Percentiles rank a stretch among this genome's conserved stretches.
These are phyloP conservation scores for Sorex fumeus DNA, from an alignment of 2,113 vertebrate species.

Conservation along the genomic window DNA sequence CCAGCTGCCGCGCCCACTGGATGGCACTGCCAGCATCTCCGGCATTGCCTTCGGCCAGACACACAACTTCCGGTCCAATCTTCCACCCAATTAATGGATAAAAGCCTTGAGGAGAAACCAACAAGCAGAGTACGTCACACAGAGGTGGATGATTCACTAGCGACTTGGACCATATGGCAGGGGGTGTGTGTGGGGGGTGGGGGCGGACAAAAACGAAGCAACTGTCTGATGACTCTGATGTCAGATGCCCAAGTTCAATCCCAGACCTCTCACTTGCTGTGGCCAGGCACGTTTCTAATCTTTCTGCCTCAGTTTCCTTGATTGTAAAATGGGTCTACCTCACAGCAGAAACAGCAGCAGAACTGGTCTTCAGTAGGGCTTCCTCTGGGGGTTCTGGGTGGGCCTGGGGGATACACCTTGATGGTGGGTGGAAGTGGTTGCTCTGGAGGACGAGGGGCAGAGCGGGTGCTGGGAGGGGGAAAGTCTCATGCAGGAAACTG, in stretches of 20 bases:
- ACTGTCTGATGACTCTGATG: neutral
- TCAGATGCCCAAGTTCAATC: neutral
- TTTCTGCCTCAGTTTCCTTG: neutral
- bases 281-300: neutral
- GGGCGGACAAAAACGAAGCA: too few species aligned
- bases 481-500: too few species aligned
- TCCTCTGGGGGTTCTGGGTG: too few species aligned
- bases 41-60: slow-evolving; percentile 94
- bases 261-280: neutral
- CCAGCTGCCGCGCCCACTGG: slow-evolving; percentile 94
- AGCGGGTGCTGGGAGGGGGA: too few species aligned
- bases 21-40: slow-evolving; percentile 94
- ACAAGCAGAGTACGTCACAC: neutral
- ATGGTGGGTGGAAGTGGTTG: too few species aligned
- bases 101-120: slow-evolving; percentile 88
- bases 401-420: too few species aligned
- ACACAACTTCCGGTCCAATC: slow-evolving; percentile 95
- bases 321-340: neutral
- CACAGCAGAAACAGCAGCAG: too few species aligned
- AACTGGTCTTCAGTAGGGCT: too few species aligned
- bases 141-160: neutral
- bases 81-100: slow-evolving; percentile 99
- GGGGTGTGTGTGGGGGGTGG: too few species aligned
- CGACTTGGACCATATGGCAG: too few species aligned
- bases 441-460: too few species aligned